Evolutionary conservation across 2,888 invertebrate genomes (phyloP).

Genomic region (Mechanitis messenoides): DNA sequence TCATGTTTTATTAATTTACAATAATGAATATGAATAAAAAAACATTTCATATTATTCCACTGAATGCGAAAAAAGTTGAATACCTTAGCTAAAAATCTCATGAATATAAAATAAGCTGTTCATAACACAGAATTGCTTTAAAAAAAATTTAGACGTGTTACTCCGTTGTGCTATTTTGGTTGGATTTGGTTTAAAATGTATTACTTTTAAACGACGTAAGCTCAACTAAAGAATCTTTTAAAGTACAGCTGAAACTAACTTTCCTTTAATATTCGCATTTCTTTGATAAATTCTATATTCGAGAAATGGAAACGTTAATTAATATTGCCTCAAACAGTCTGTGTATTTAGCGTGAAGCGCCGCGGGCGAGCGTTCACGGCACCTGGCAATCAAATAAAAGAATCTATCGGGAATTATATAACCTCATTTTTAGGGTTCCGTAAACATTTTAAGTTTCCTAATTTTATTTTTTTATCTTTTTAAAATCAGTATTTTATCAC

Average conservation of each 20-base stretch:
- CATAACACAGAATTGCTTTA: no score
- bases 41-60: no score
- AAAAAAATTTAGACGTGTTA: no score
- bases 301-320: constrained; percentile 12
- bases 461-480: neutral
- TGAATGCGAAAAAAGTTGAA: no score
- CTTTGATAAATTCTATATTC: constrained; percentile 10
- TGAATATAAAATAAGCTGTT: no score
- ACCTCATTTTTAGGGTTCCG: neutral
- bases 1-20: no score
- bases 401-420: constrained; percentile 9
- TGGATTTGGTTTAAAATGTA: no score
- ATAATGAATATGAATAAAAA: no score
- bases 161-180: no score
- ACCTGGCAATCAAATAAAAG: constrained; percentile 3
- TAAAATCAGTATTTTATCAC: constrained; percentile 1
- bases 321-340: constrained; percentile 14
- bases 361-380: constrained; percentile 8
- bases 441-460: constrained; percentile 2
- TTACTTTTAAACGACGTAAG: neutral
- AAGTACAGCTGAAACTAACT: neutral
- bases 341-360: constrained; percentile 12
- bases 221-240: neutral
- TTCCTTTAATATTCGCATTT: neutral
- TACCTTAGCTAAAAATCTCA: no score